Evolutionary conservation across 2,888 invertebrate species (phyloP).

Genomic region (Trileptium ribeirensis): DNA sequence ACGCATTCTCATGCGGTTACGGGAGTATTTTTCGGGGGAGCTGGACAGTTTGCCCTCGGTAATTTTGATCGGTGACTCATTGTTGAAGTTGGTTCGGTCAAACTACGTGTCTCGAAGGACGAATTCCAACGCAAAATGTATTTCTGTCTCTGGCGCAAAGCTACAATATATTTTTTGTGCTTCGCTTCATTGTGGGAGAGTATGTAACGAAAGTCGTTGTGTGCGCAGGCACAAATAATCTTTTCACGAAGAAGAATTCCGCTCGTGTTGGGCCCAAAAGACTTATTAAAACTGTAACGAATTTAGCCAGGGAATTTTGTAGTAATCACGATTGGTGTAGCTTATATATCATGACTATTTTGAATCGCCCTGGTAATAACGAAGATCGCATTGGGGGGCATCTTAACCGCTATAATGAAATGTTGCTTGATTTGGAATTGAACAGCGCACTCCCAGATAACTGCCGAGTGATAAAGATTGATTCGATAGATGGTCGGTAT

Average conservation of each 20-base stretch:
- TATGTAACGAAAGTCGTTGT: neutral
- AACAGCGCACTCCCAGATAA: neutral
- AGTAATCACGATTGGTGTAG: neutral
- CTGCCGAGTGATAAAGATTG: neutral
- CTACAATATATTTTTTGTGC: neutral
- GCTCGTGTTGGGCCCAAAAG: neutral
- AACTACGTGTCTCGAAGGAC: neutral
- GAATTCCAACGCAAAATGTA: neutral
- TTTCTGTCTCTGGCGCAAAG: neutral
- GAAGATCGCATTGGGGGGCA: neutral
- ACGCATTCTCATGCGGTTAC: neutral
- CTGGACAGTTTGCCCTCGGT: neutral
- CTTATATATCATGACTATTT: neutral
- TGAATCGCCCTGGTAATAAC: neutral
- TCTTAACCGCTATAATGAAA: neutral
- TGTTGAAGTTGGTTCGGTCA: neutral
- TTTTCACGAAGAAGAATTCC: neutral
- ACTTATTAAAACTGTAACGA: neutral
- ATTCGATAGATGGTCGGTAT: neutral
- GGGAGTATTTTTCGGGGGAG: neutral
- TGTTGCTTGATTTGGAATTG: neutral
- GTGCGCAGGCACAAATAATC: neutral
- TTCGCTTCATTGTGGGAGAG: neutral
- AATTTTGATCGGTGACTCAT: neutral
- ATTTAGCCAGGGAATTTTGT: neutral